Conservation (phyloP, 2,113 vertebrate species). For the Callospermophilus lateralis region DNA sequence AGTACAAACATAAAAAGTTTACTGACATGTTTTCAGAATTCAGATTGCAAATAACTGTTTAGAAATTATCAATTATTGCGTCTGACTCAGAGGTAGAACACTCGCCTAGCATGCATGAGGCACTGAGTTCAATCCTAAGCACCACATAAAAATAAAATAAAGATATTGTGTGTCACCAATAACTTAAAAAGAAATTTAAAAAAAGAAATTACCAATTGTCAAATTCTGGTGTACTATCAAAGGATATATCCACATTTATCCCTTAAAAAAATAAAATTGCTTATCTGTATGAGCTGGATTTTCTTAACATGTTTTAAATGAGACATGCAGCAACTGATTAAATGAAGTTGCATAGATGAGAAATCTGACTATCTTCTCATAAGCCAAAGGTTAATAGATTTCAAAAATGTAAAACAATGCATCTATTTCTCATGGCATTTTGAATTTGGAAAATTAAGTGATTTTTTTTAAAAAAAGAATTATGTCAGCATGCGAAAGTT, state of each 20-base stretch:
- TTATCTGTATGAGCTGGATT: neutral
- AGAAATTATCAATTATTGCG: neutral
- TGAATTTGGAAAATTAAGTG: neutral
- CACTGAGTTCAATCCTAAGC: too few species aligned
- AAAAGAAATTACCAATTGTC: neutral
- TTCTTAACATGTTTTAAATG: conserved; percentile 55
- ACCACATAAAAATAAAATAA: too few species aligned
- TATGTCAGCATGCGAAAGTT: neutral
- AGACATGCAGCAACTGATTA: neutral
- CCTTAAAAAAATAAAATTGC: neutral
- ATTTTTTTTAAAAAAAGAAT: neutral
- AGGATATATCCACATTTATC: neutral
- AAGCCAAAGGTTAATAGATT: neutral
- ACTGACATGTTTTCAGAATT: conserved; percentile 5
- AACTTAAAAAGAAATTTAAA: too few species aligned
- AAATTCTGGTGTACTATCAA: conserved; percentile 32
- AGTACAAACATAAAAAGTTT: conserved; percentile 12
- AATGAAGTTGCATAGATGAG: neutral
- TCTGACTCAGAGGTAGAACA: too few species aligned
- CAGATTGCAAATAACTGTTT: neutral
- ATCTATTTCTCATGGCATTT: neutral
- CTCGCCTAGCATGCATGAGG: too few species aligned
- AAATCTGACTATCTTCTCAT: neutral
- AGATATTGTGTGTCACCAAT: too few species aligned
- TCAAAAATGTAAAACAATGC: neutral